Evolutionary conservation across 2,888 invertebrate genomes (phyloP).

Genomic region (Brachyopa scutellaris): DNA sequence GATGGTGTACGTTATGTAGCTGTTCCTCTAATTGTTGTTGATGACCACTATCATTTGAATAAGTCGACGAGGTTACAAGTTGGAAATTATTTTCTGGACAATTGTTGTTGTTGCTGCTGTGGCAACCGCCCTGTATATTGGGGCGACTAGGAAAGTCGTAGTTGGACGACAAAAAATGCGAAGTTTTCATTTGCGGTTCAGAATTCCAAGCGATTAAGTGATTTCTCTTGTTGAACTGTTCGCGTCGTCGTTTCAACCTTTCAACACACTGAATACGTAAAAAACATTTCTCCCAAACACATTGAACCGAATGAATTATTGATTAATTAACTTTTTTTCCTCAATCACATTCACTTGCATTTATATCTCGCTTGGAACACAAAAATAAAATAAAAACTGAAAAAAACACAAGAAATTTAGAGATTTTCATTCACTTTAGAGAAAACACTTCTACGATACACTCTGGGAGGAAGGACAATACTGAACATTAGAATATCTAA

Average conservation of each 20-base stretch:
- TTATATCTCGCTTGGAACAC: conserved; percentile 26
- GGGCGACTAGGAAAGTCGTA: conserved; percentile 77
- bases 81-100: conserved; percentile 63
- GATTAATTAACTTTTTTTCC: background rate
- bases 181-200: conserved; percentile 76
- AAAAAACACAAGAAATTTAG: conserved; percentile 10
- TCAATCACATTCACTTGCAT: conserved; percentile 23
- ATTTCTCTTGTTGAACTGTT: conserved; percentile 55
- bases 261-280: conserved; percentile 18
- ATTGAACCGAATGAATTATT: conserved; percentile 1
- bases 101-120: conserved; percentile 61
- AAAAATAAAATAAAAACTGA: conserved; percentile 8
- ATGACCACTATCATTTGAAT: conserved; percentile 58
- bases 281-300: background rate
- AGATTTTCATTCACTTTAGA: conserved; percentile 5
- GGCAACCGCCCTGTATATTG: conserved; percentile 75
- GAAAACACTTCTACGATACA: conserved; percentile 26
- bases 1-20: conserved; percentile 18
- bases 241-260: conserved; percentile 19
- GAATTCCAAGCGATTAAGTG: conserved; percentile 61
- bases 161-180: conserved; percentile 76
- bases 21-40: conserved; percentile 56
- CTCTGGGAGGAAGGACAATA: conserved; percentile 47
- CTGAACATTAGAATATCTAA: conserved; percentile 14
- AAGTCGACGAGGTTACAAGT: conserved; percentile 45